Conservation (phyloP, 2,888 invertebrate genomes). For the Eudemis profundana region DNA sequence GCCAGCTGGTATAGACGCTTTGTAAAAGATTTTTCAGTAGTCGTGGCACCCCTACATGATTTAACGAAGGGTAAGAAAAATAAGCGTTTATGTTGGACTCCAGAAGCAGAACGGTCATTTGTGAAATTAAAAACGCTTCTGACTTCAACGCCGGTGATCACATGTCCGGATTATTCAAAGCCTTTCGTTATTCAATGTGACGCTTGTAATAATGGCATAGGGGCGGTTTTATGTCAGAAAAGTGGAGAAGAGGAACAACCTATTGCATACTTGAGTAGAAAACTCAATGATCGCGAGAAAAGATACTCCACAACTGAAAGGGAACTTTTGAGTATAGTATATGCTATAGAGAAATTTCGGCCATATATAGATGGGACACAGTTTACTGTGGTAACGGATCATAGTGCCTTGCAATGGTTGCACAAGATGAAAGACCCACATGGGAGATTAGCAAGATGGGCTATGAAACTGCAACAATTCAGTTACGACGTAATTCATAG, state of each 20-base stretch:
- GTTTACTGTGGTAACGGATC: too few relatives aligned
- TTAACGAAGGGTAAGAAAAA: constrained; percentile 9
- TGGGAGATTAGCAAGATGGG: constrained; percentile 53
- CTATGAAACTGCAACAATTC: constrained; percentile 38
- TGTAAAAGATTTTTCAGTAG: neutral
- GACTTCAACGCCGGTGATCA: too few relatives aligned
- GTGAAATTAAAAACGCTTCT: constrained; percentile 8
- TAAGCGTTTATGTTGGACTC: neutral
- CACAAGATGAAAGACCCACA: too few relatives aligned
- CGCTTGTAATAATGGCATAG: constrained; percentile 28
- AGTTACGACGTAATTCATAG: too few relatives aligned
- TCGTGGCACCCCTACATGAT: too few relatives aligned
- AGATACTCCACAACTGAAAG: constrained; percentile 11
- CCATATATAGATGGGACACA: constrained; percentile 48
- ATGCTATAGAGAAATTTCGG: constrained; percentile 14
- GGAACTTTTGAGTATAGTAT: constrained; percentile 1
- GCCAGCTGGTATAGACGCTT: constrained; percentile 15
- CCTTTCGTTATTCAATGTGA: constrained; percentile 10
- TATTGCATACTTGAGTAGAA: constrained; percentile 11
- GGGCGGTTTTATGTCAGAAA: constrained; percentile 24
- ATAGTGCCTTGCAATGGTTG: constrained; percentile 51
- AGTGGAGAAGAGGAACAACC: neutral
- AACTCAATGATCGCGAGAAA: constrained; percentile 1
- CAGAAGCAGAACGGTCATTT: neutral
- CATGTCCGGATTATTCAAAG: constrained; percentile 12